Conservation (phyloP, 2,797 vertebrate genomes). For the Vipera latastei region DNA sequence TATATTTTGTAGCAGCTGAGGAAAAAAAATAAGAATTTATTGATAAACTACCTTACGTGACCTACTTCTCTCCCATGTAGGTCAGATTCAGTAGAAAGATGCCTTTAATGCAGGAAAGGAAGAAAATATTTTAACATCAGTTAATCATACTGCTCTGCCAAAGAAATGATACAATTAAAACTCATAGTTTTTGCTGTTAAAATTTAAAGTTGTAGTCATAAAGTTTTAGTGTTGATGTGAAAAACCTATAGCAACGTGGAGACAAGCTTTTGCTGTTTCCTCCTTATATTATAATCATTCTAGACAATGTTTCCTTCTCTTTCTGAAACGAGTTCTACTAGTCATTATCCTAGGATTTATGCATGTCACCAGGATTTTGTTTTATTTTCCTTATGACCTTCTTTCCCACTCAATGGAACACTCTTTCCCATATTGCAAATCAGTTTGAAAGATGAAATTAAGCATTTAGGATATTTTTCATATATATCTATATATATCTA, state of each 20-base stretch:
- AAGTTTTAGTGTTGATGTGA: neutral
- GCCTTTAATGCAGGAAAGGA: neutral
- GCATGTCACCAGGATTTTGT: neutral
- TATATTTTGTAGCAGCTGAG: no score
- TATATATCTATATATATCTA: neutral
- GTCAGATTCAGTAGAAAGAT: neutral
- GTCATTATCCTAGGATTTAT: neutral
- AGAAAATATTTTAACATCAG: neutral
- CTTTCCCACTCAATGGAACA: neutral
- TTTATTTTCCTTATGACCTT: neutral
- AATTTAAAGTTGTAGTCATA: neutral
- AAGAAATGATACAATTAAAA: neutral
- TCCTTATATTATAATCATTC: neutral
- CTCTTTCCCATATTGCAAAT: neutral
- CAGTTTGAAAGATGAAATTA: neutral
- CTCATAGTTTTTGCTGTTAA: neutral
- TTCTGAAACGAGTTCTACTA: neutral
- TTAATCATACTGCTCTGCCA: neutral
- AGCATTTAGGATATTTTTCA: neutral
- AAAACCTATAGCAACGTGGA: neutral
- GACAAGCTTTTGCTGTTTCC: neutral
- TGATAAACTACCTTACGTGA: neutral
- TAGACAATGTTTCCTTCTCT: neutral
- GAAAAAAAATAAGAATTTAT: no score
- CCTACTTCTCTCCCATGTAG: neutral